Evolutionary conservation across 2,113 vertebrate genomes (phyloP), one percentile per base, ranked within the genome.

Genomic region (Heptranchias perlo): DNA sequence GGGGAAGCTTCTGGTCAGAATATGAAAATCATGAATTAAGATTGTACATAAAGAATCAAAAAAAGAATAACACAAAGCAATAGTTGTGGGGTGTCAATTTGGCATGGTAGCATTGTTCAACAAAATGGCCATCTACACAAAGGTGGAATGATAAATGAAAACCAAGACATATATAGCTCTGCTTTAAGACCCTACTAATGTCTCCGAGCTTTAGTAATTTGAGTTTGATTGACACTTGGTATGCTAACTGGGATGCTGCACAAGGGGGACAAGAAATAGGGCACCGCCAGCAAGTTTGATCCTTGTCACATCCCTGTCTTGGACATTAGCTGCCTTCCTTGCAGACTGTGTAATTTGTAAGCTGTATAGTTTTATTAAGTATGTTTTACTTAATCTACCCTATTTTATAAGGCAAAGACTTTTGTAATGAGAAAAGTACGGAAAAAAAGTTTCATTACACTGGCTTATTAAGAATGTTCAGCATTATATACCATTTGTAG

Each of bases 351-450:
- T 96, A 54, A 96, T 96, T 96, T 96, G 96, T 96, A 96, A 96
- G 78, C 89, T 96, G 96, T 96, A 91, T 69, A 96, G 96, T 96
- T 96, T 96, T 96, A 96, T 96, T 96, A 95, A 92, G 96, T 96
- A 96, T 69, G 65, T 95, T 95, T 95, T 95, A 69, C 96, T 69
- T 69, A 96, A 87, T 96, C 86, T 95, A 96, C 96, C 92, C 96
- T 94, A 69, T 96, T 95, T 96, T 95, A 69, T 96, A 96, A 95
- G 94, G 78, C 78, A 69, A 96, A 96, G 86, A 91, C 94, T 95
- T 95, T 95, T 95, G 94, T 95, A 95, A 95, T 95, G 94, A 95
- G 65, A 96, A 87, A 94, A 62, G 47, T 58, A 67, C 25, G 94
- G 54, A 87, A 96, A 87, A 96, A 96, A 95, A 87, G 86, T 92